Base-by-base conservation (phyloP, 2,113 vertebrate genomes). In the Psophia crepitans region DNA sequence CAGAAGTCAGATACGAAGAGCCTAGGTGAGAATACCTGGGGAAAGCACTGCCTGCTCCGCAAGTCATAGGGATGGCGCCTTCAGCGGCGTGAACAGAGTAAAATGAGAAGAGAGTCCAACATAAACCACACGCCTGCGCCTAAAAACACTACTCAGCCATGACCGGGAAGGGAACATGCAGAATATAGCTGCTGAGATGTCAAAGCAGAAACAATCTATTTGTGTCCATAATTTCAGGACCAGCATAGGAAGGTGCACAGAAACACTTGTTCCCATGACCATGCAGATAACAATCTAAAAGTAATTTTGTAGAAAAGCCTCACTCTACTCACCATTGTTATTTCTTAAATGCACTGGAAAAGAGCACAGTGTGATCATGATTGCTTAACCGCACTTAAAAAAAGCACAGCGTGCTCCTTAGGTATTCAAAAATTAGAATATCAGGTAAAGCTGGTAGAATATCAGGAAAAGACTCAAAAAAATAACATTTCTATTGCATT, bases 61-160 rank as follows among this genome's bases (percentile, higher is more conserved):
- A 8, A 77, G 12, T 1, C 57, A 77, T 35, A 20, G 41, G 19
- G 48, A 64, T 2, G 1, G 9, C 0, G 0, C 44, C 60, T 79
- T 75, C 22, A 24, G 0, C 0, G 0, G 30, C 2, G 46, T 9
- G 17, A 85, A 64, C 0, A 0, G 28, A 84, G 49, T 15, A 24
- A 65, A 73, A 51, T 2, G 46, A 39, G 77, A 54, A 12, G 65
- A 76, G 35, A 37, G 16, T 85, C 41, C 68, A 80, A 58, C 35
- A 41, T 1, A 33, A 90, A 16, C 39, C 33, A 43, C 8, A 16
- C 3, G 0, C 37, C 73, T n/a, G 3, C 17, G 41, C 53, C 80
- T 23, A 26, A 33, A 44, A 90, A 68, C 75, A 28, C n/a, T 22
- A n/a, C 6, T 17, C 81, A 91, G 65, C 0, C 5, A 23, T 1